Conservation (phyloP, 1,140 invertebrate species). For the Monochamus saltuarius region DNA sequence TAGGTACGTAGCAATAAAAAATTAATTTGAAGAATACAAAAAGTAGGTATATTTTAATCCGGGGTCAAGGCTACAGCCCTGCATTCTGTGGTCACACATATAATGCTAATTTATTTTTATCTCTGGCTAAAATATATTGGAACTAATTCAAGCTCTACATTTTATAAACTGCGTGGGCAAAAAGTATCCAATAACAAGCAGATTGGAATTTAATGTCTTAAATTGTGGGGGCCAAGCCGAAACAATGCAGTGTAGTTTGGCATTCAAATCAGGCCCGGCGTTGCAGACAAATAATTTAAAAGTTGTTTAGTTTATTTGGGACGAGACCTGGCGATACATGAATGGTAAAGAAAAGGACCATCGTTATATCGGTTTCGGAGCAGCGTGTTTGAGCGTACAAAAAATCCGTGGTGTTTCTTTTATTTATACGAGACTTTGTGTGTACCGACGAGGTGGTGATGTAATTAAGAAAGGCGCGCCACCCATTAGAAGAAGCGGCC, state of each 20-base stretch:
- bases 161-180: not conserved
- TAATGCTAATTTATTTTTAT: too few relatives aligned
- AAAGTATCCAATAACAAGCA: conserved; percentile 19
- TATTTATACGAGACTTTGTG: conserved; percentile 46
- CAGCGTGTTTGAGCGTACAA: conserved; percentile 20
- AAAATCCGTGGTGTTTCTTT: conserved; percentile 41
- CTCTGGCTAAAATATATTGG: too few relatives aligned
- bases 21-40: too few relatives aligned
- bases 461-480: conserved; percentile 48
- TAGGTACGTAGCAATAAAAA: too few relatives aligned
- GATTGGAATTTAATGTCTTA: conserved; percentile 26
- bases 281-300: conserved; percentile 39
- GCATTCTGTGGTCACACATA: too few relatives aligned
- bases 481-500: conserved; percentile 46
- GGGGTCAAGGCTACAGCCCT: too few relatives aligned
- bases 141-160: too few relatives aligned
- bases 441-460: conserved; percentile 46
- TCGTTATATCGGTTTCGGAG: too few relatives aligned
- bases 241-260: conserved; percentile 28
- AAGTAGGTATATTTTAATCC: too few relatives aligned
- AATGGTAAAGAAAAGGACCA: too few relatives aligned
- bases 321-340: not conserved
- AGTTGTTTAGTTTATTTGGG: conserved; percentile 34
- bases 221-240: conserved; percentile 23
- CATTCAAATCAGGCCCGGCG: conserved; percentile 27